These are phyloP conservation scores for Eonycteris spelaea DNA, from an alignment of 2,113 vertebrate genomes.

Conservation along the genomic window DNA sequence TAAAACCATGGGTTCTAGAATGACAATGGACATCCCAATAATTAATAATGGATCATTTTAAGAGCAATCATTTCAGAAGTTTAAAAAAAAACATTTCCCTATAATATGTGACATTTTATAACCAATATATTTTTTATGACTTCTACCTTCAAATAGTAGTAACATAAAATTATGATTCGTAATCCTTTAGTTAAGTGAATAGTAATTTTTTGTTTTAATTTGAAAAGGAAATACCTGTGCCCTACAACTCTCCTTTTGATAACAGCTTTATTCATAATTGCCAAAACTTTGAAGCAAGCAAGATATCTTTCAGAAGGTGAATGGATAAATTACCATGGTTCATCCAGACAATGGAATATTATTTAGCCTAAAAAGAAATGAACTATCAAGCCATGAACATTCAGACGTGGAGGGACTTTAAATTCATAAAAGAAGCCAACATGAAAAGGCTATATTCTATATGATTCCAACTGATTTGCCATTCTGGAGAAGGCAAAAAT, in stretches of 20 bases:
- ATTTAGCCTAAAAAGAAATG: neutral
- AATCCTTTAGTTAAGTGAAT: neutral
- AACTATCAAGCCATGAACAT: neutral
- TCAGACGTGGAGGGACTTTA: neutral
- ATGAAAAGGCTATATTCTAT: neutral
- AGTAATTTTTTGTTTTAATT: slow-evolving; percentile 27
- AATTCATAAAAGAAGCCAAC: neutral
- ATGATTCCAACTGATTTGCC: neutral
- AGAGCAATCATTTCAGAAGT: neutral
- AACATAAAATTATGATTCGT: neutral
- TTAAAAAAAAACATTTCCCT: neutral
- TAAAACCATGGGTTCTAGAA: neutral
- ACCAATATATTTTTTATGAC: neutral
- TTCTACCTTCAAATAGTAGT: neutral
- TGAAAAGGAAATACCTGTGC: neutral
- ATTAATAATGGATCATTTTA: neutral
- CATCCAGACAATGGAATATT: neutral
- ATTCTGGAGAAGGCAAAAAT: neutral
- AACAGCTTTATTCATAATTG: neutral
- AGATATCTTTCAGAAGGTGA: neutral
- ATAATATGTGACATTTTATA: neutral
- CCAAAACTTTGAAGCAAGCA: neutral
- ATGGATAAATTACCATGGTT: neutral
- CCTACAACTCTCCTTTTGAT: neutral
- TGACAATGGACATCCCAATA: neutral